These are phyloP conservation scores for Microtus pennsylvanicus DNA, from an alignment of 2,113 vertebrate genomes.

Conservation along the genomic window DNA sequence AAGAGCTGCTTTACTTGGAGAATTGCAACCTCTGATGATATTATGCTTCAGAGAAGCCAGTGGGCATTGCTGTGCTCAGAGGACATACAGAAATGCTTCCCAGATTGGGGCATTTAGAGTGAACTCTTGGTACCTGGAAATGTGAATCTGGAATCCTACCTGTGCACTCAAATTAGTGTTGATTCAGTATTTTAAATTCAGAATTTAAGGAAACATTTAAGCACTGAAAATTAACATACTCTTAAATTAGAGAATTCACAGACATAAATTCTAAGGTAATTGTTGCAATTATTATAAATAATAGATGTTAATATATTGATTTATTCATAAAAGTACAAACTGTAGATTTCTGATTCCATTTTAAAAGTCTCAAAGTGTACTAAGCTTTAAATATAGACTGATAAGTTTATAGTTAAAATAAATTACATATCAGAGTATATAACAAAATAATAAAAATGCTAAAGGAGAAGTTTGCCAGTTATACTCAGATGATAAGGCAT, in stretches of 20 bases:
- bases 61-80: slow-evolving; percentile 96
- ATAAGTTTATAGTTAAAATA: neutral
- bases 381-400: neutral
- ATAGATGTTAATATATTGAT: neutral
- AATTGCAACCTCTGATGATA: slow-evolving; percentile 98
- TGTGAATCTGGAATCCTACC: slow-evolving; percentile 87
- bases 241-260: neutral
- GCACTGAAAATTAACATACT: neutral
- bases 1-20: slow-evolving; percentile 99
- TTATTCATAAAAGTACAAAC: neutral
- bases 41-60: slow-evolving; percentile 97
- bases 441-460: no score
- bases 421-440: neutral
- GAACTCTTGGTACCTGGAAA: slow-evolving; percentile 88
- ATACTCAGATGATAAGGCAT: no score
- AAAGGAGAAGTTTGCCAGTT: no score
- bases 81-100: slow-evolving; percentile 83
- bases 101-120: slow-evolving; percentile 84
- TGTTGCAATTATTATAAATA: no score
- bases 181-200: slow-evolving; percentile 74
- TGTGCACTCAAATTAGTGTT: slow-evolving; percentile 80
- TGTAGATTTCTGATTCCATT: neutral
- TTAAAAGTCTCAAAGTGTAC: neutral
- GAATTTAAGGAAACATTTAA: neutral
- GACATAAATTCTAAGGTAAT: neutral